Evolutionary conservation across 2,113 vertebrate genomes (phyloP).

Genomic region (Carlito syrichta): DNA sequence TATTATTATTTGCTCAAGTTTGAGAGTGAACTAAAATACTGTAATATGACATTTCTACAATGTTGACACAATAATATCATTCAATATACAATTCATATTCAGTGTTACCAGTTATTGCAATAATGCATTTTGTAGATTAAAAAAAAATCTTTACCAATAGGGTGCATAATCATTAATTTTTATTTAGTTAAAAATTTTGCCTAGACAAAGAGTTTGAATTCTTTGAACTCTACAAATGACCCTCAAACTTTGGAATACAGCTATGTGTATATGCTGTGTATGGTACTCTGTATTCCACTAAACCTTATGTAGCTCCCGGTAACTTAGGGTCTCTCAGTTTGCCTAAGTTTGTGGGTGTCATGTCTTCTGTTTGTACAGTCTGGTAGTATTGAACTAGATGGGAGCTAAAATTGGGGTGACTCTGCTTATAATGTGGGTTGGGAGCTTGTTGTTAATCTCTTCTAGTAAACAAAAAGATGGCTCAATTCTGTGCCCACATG

Average conservation of each 20-base stretch:
- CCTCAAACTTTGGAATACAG: not conserved
- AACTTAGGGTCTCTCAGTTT: not conserved
- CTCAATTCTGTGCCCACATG: not conserved
- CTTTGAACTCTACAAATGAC: not conserved
- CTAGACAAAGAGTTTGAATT: not conserved
- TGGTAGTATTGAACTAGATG: not conserved
- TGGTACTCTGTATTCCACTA: not conserved
- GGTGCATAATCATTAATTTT: not conserved
- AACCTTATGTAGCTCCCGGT: not conserved
- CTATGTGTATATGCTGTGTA: not conserved
- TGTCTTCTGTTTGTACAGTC: not conserved
- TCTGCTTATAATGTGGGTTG: not conserved
- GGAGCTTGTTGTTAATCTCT: not conserved
- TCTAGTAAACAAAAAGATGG: accelerated
- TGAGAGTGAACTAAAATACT: not conserved
- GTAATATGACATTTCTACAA: not conserved
- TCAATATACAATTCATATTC: not conserved
- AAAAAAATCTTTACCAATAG: not conserved
- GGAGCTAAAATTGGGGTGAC: not conserved
- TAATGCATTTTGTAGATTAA: not conserved
- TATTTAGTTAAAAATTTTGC: not conserved
- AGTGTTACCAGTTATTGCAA: not conserved
- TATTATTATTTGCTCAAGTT: not conserved
- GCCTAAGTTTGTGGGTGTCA: accelerated
- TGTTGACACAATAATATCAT: not conserved